Conservation (phyloP, 2,797 vertebrate species). For the Gobionotothen gibberifrons region DNA sequence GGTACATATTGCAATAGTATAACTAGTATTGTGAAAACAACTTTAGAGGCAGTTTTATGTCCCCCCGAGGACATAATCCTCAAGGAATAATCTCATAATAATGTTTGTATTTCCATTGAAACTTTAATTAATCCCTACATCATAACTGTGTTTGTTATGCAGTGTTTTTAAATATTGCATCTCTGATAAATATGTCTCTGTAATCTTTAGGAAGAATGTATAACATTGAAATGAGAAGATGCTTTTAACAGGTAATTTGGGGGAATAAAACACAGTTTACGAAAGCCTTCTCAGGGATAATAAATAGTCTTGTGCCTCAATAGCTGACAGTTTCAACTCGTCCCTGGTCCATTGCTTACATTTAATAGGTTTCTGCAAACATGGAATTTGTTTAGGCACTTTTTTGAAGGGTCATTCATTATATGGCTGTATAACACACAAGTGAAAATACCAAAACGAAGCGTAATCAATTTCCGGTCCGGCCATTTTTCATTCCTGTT, state of each 20-base stretch:
- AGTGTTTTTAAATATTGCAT: not conserved
- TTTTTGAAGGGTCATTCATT: conserved; percentile 27
- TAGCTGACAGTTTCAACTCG: conserved; percentile 23
- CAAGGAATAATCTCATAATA: too few species aligned
- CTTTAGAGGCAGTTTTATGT: too few species aligned
- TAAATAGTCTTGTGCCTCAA: conserved; percentile 15
- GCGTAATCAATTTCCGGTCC: conserved; percentile 10
- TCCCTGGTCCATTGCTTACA: conserved; percentile 22
- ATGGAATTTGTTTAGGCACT: conserved; percentile 20
- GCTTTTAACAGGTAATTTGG: conserved; percentile 6
- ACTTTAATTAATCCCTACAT: conserved; percentile 6
- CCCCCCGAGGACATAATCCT: too few species aligned
- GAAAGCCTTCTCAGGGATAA: conserved; percentile 8
- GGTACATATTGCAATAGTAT: too few species aligned
- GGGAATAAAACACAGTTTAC: not conserved
- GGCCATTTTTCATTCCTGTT: conserved; percentile 27
- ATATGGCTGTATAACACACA: not conserved
- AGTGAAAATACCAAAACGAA: not conserved
- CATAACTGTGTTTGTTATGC: not conserved
- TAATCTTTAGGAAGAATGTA: not conserved
- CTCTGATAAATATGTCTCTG: not conserved
- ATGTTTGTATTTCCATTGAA: not conserved
- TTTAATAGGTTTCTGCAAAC: conserved; percentile 33
- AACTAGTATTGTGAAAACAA: too few species aligned
- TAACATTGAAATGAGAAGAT: not conserved